Conservation (phyloP, 2,888 invertebrate genomes). For the Stictocephala bisonia region DNA sequence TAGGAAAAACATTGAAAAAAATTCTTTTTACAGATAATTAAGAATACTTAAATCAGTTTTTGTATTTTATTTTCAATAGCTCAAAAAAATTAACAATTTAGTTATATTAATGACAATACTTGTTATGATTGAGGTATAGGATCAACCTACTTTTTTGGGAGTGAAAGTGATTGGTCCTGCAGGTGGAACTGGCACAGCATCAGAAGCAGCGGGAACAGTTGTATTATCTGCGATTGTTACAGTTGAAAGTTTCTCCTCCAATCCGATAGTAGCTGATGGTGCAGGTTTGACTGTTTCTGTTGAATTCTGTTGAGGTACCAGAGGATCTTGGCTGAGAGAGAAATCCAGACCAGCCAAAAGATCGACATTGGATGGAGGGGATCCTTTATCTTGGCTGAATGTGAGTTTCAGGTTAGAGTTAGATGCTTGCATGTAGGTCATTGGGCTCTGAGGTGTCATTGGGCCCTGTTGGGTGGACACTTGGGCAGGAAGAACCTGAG, state of each 20-base stretch:
- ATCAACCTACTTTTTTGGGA: not conserved
- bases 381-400: constrained; percentile 37
- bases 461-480: constrained; percentile 55
- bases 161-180: constrained; percentile 6
- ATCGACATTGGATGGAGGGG: constrained; percentile 70
- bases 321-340: constrained; percentile 73
- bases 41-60: too few species aligned
- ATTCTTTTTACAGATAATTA: too few species aligned
- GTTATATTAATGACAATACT: too few species aligned
- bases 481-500: constrained; percentile 22
- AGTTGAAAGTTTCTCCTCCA: constrained; percentile 9
- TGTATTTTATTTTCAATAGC: too few species aligned
- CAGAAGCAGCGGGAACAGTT: not conserved
- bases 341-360: constrained; percentile 82
- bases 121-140: too few species aligned
- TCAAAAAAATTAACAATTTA: too few species aligned
- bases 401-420: constrained; percentile 39
- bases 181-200: not conserved
- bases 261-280: not conserved
- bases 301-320: constrained; percentile 67
- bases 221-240: constrained; percentile 7
- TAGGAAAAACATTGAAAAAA: too few species aligned
- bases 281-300: not conserved
- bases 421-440: constrained; percentile 63
- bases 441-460: constrained; percentile 58